Evolutionary conservation across 2,888 invertebrate genomes (phyloP).

Genomic region (Pharmacophagus antenor): DNA sequence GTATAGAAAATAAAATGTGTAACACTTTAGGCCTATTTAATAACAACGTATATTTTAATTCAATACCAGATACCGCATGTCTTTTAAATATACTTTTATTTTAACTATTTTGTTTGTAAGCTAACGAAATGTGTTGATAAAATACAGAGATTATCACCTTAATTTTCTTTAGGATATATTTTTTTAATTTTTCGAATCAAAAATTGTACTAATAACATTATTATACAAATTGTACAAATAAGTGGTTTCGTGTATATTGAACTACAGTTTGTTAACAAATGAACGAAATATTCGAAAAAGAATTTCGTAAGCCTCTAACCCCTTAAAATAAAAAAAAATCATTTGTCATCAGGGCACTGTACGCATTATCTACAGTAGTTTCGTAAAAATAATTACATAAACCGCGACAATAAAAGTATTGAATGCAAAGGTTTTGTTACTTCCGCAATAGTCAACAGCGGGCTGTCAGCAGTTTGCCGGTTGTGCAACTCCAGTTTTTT

Average conservation of each 20-base stretch:
- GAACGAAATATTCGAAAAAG: no score
- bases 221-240: no score
- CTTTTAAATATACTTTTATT: no score
- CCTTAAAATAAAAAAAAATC: background rate
- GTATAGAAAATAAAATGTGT: background rate
- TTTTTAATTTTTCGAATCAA: no score
- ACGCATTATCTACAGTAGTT: background rate
- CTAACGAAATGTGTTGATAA: no score
- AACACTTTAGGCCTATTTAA: background rate
- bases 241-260: no score
- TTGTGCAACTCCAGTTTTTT: conserved; percentile 18
- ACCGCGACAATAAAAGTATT: background rate
- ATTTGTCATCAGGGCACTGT: background rate
- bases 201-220: no score
- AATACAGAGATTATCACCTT: no score
- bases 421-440: background rate
- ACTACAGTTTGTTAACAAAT: no score
- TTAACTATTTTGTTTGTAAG: no score
- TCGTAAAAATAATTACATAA: background rate
- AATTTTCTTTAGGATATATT: no score
- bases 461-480: conserved; percentile 9
- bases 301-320: background rate
- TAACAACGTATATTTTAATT: background rate
- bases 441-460: conserved; percentile 14
- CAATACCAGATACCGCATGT: no score